A percentile compares a stretch with the other conserved stretches of the same genome.
Conservation (phyloP, 1,140 invertebrate species). For the Periplaneta americana region DNA sequence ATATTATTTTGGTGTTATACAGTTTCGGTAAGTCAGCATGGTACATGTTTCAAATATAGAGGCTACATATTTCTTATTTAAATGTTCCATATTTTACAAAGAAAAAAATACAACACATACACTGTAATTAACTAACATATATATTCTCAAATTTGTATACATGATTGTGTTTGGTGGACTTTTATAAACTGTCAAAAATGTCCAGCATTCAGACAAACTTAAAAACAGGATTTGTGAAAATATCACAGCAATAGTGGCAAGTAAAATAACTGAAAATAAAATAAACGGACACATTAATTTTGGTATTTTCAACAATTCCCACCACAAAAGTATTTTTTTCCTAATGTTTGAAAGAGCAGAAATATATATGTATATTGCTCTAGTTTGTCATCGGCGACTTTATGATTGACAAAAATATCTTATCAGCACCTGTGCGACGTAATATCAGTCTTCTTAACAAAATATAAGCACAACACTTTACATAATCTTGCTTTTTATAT, state of each 20-base stretch:
- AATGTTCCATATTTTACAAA: neutral
- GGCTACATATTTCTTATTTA: neutral
- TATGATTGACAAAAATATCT: neutral
- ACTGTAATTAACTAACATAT: neutral
- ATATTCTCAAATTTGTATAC: neutral
- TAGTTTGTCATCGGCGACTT: too few relatives aligned
- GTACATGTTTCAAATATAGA: neutral
- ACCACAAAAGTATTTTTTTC: too few relatives aligned
- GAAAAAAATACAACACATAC: neutral
- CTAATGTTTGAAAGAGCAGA: too few relatives aligned
- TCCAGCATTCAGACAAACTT: neutral
- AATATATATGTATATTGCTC: neutral
- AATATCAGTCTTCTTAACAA: neutral
- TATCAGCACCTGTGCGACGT: neutral
- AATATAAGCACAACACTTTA: neutral
- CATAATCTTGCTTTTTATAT: neutral
- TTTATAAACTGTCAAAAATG: neutral
- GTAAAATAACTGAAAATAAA: neutral
- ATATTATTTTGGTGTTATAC: neutral
- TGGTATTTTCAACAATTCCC: neutral
- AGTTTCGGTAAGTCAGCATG: neutral
- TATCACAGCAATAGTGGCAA: neutral
- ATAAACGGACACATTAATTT: neutral
- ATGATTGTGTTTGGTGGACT: neutral
- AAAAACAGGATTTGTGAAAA: neutral